Percentiles rank a stretch among this genome's conserved stretches.
phyloP scores from a whole-genome alignment of 1,140 invertebrate species.

The Drosophila lowei region DNA sequence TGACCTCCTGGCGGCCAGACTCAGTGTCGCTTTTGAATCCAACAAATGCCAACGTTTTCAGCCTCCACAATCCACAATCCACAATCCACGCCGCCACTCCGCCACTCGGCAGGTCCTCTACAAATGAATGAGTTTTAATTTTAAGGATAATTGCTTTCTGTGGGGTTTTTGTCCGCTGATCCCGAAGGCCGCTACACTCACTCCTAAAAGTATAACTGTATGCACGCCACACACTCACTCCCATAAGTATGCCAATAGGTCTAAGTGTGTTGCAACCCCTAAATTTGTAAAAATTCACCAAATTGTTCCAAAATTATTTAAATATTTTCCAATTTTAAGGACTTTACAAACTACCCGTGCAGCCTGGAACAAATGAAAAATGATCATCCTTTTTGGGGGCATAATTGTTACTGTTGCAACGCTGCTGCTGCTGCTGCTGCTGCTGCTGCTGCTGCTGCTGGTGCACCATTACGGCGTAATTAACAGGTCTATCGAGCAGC shows the following conservation, averaged over 20 bases:
- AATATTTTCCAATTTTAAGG: background rate
- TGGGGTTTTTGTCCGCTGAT: constrained; percentile 43
- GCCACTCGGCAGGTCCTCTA: constrained; percentile 7
- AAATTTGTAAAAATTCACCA: no score
- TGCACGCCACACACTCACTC: no score
- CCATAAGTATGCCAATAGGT: background rate
- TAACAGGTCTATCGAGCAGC: constrained; percentile 40
- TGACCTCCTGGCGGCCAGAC: constrained; percentile 20
- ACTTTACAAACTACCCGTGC: constrained; percentile 10
- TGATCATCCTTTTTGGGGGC: background rate
- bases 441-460: constrained; percentile 15
- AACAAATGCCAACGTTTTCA: constrained; percentile 44
- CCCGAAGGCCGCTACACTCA: background rate
- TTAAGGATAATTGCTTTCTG: constrained; percentile 79
- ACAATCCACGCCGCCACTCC: background rate
- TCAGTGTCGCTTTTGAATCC: constrained; percentile 64
- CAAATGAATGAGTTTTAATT: constrained; percentile 81
- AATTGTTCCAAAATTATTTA: no score
- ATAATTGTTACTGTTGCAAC: no score
- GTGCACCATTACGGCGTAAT: constrained; percentile 37
- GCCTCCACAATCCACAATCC: no score
- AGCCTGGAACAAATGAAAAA: background rate
- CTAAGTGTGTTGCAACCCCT: no score
- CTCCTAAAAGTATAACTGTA: background rate
- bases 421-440: constrained; percentile 5